These are phyloP conservation scores for Anthonomus grandis DNA, from an alignment of 1,140 invertebrate genomes.

Conservation along the genomic window DNA sequence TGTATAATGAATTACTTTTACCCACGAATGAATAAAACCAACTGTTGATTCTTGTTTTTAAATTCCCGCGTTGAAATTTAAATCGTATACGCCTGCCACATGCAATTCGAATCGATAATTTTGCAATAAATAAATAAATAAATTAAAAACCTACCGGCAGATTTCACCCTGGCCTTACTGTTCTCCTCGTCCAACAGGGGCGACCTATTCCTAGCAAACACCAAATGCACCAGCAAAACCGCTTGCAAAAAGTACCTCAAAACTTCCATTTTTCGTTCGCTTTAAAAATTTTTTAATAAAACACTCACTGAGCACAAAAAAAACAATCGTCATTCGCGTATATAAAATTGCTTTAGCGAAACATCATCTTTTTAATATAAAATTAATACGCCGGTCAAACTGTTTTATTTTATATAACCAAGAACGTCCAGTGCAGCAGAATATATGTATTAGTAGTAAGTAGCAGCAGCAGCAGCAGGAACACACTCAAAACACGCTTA, in stretches of 20 bases:
- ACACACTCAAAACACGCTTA: too few relatives aligned
- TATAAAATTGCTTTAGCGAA: constrained; percentile 17
- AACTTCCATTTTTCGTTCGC: constrained; percentile 13
- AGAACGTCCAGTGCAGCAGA: too few relatives aligned
- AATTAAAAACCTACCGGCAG: constrained; percentile 35
- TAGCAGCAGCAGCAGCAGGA: too few relatives aligned
- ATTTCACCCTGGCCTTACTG: constrained; percentile 37
- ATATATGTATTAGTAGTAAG: too few relatives aligned
- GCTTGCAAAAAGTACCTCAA: constrained; percentile 17
- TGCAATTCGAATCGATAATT: neutral
- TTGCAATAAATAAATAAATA: neutral
- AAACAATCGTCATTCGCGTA: constrained; percentile 7
- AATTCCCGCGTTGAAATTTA: too few relatives aligned
- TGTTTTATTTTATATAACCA: neutral
- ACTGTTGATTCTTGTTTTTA: too few relatives aligned
- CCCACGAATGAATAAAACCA: too few relatives aligned
- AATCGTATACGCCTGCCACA: too few relatives aligned
- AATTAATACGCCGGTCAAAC: constrained; percentile 11
- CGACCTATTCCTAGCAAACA: constrained; percentile 34
- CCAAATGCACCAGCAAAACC: constrained; percentile 25
- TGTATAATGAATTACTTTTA: too few relatives aligned
- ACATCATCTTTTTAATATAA: constrained; percentile 10
- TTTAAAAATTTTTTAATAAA: neutral
- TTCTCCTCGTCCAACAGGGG: constrained; percentile 37
- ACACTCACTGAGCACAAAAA: constrained; percentile 11